Conservation (phyloP, 2,888 invertebrate species). For the Platynereis dumerilii region DNA sequence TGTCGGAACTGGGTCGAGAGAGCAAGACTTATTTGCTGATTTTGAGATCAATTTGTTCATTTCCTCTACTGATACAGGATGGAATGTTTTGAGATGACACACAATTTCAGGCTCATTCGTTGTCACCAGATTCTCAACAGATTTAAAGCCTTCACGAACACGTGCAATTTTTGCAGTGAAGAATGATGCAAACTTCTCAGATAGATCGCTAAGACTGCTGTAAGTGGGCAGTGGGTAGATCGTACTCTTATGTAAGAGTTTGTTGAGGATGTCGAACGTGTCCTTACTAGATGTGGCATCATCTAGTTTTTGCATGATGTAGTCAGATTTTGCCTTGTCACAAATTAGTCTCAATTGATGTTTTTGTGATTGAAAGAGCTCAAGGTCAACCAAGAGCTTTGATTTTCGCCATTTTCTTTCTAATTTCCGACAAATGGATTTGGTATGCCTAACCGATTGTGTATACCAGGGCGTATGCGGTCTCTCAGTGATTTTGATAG, state of each 20-base stretch:
- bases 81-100: background rate
- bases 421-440: background rate
- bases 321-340: too few relatives aligned
- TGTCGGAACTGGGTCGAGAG: background rate
- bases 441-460: background rate
- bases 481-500: background rate
- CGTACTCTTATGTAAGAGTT: background rate
- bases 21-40: constrained; percentile 1
- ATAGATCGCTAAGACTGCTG: background rate
- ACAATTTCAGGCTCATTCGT: background rate
- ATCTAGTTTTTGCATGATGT: too few relatives aligned
- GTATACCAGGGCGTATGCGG: background rate
- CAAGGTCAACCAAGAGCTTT: background rate
- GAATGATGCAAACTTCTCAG: background rate
- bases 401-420: background rate
- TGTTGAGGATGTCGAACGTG: too few relatives aligned
- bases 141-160: background rate
- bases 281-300: too few relatives aligned
- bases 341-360: too few relatives aligned
- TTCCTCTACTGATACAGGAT: background rate
- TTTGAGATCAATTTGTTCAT: background rate
- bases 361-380: background rate
- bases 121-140: background rate
- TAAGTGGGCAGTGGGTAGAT: background rate
- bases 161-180: background rate